Evolutionary conservation across 1,140 invertebrate genomes (phyloP).

Genomic region (Pteromalus puparum): DNA sequence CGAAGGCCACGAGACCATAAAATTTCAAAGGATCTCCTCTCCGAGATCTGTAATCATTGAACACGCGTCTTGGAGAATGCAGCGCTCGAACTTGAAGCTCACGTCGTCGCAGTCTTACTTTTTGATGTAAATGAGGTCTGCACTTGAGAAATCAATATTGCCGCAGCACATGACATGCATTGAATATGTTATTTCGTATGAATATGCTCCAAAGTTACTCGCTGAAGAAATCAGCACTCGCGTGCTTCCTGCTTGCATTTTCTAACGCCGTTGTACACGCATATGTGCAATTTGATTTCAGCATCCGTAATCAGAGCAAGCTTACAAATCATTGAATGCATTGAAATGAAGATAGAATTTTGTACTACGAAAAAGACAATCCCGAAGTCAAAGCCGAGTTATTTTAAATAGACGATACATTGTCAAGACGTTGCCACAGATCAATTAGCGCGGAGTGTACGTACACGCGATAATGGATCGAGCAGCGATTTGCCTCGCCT

Average conservation of each 20-base stretch:
- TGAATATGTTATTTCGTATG: conserved; percentile 26
- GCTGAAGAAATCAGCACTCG: conserved; percentile 17
- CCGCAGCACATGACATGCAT: not conserved
- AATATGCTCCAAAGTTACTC: conserved; percentile 15
- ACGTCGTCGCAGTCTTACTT: conserved; percentile 8
- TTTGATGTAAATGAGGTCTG: conserved; percentile 26
- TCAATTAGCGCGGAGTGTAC: not conserved
- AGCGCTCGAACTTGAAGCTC: not conserved
- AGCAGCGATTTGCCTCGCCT: not conserved
- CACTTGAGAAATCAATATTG: conserved; percentile 37
- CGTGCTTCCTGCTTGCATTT: conserved; percentile 36
- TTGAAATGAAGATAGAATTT: not conserved
- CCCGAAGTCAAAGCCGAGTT: too few relatives aligned
- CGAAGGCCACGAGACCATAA: conserved; percentile 36
- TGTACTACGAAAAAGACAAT: too few relatives aligned
- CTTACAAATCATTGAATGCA: not conserved
- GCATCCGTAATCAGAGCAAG: not conserved
- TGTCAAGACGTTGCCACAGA: too few relatives aligned
- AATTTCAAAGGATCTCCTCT: conserved; percentile 8
- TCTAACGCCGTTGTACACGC: not conserved
- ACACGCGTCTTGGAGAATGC: not conserved
- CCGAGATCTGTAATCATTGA: not conserved
- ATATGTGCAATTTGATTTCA: not conserved
- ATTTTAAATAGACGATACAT: too few relatives aligned
- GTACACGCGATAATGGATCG: not conserved